phyloP scores from a whole-genome alignment of 2,888 invertebrate genomes.

The Limnephilus rhombicus region DNA sequence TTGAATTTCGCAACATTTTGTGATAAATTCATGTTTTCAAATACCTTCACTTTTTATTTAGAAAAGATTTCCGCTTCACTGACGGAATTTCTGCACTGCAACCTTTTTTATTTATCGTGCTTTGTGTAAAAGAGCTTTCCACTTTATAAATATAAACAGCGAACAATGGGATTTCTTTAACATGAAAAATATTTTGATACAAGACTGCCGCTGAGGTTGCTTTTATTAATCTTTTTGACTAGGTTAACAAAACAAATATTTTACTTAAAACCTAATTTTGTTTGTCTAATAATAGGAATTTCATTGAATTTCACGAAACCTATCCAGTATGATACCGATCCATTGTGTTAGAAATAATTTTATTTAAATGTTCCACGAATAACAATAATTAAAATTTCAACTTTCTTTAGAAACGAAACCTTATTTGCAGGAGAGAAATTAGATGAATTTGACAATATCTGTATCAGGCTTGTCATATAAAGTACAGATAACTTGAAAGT shows the following conservation, averaged over 20 bases:
- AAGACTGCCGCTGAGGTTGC: slow-evolving; percentile 10
- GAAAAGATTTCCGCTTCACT: background rate
- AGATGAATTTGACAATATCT: no score
- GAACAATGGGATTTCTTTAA: slow-evolving; percentile 17
- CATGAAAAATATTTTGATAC: background rate
- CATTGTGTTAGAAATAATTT: background rate
- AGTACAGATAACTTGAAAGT: background rate
- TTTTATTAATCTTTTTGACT: background rate
- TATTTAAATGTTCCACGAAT: background rate
- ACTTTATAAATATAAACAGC: slow-evolving; percentile 4
- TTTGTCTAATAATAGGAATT: background rate
- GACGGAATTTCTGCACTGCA: background rate
- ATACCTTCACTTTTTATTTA: background rate
- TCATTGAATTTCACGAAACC: background rate
- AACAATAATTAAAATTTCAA: background rate
- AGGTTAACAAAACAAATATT: background rate
- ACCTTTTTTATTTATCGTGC: slow-evolving; percentile 18
- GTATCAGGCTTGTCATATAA: background rate
- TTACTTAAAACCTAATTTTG: background rate
- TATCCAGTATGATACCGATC: background rate
- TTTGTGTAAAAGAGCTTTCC: slow-evolving; percentile 6
- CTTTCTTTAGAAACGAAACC: background rate
- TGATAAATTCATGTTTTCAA: background rate
- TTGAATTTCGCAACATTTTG: background rate
- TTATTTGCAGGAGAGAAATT: no score